These are phyloP conservation scores for Sceloporus undulatus DNA, from an alignment of 2,113 vertebrate species.

Conservation along the genomic window DNA sequence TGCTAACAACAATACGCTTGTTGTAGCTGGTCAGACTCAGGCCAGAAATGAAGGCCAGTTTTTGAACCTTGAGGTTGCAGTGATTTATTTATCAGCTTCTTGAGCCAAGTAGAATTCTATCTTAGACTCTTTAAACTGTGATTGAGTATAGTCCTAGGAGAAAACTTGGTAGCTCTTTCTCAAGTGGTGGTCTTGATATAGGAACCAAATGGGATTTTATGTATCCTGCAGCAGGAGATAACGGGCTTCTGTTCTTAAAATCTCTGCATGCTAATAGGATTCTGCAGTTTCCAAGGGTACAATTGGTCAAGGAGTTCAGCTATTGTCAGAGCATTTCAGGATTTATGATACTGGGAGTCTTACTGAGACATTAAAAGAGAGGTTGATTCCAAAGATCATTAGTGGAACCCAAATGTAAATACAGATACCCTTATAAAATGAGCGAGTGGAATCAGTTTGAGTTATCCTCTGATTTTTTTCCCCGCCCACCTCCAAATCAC, in stretches of 20 bases:
- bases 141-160: constrained; percentile 1
- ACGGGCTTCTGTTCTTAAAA: constrained; percentile 7
- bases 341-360: constrained; percentile 7
- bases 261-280: background rate
- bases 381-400: background rate
- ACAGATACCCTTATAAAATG: background rate
- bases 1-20: background rate
- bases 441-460: background rate
- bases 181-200: background rate
- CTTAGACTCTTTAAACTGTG: background rate
- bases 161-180: background rate
- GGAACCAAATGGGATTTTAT: background rate
- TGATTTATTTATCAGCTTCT: constrained; percentile 5
- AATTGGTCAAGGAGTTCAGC: constrained; percentile 11
- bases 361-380: background rate
- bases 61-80: constrained; percentile 7
- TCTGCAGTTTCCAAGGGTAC: constrained; percentile 17
- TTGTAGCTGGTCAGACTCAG: background rate
- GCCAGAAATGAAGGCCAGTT: background rate
- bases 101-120: background rate
- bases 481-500: background rate
- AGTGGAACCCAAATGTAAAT: background rate
- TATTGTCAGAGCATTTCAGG: background rate
- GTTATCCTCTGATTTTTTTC: background rate
- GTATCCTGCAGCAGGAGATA: constrained; percentile 13